A percentile compares a stretch with the other conserved stretches of the same genome.
These are phyloP conservation scores for Diabrotica undecimpunctata DNA, from an alignment of 1,140 invertebrate species.

Conservation along the genomic window DNA sequence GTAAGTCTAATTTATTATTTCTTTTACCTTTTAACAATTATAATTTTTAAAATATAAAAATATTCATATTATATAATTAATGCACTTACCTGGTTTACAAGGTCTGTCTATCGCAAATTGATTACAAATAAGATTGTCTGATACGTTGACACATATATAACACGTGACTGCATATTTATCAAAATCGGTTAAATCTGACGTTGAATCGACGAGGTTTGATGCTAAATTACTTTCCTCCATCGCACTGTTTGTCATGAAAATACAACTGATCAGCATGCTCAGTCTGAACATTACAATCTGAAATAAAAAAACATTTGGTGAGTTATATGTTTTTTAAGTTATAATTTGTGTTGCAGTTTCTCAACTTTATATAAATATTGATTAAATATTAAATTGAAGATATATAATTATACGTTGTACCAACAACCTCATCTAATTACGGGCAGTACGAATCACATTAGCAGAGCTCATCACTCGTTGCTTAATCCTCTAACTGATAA, in stretches of 20 bases:
- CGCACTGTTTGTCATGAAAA: constrained; percentile 45
- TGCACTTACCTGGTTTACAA: constrained; percentile 53
- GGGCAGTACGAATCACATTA: no score
- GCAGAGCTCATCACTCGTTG: no score
- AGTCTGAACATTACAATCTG: constrained; percentile 47
- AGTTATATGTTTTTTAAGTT: no score
- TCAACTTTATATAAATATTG: no score
- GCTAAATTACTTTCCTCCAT: constrained; percentile 37
- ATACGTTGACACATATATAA: constrained; percentile 67
- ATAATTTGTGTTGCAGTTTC: no score
- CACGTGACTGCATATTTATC: constrained; percentile 54
- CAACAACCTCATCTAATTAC: no score
- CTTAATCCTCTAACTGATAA: no score
- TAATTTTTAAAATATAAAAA: background rate
- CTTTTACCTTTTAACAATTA: no score
- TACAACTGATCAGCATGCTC: constrained; percentile 46
- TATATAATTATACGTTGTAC: no score
- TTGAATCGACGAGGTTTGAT: constrained; percentile 22
- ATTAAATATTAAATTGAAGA: no score
- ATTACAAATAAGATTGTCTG: constrained; percentile 65
- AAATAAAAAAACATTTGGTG: constrained; percentile 25
- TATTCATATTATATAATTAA: background rate
- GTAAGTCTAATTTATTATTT: no score
- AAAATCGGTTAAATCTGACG: constrained; percentile 33
- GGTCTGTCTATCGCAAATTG: constrained; percentile 63